Evolutionary conservation across 2,888 invertebrate species (phyloP).

Genomic region (Andrena bicolor): DNA sequence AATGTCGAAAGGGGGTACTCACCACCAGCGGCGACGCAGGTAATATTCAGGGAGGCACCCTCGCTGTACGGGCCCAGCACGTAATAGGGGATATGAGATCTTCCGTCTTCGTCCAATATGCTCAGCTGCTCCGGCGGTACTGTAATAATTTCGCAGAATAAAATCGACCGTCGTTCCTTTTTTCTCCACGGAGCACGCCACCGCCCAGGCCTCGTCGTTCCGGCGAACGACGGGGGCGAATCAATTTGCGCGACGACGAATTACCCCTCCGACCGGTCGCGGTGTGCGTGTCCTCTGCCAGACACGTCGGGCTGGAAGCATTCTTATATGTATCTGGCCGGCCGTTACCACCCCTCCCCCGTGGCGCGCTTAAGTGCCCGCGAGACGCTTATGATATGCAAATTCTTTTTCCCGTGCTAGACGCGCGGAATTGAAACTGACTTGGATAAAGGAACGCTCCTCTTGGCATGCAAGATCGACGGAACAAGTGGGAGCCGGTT

Average conservation of each 20-base stretch:
- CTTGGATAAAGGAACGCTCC: conserved; percentile 3
- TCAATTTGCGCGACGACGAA: conserved; percentile 66
- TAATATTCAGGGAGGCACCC: conserved; percentile 92
- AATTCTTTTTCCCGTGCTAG: conserved; percentile 36
- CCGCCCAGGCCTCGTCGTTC: neutral
- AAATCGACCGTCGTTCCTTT: conserved; percentile 8
- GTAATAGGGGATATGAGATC: conserved; percentile 89
- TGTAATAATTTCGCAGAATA: conserved; percentile 84
- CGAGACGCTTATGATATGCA: conserved; percentile 24
- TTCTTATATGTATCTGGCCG: conserved; percentile 42
- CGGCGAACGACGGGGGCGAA: conserved; percentile 31
- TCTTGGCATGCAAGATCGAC: conserved; percentile 1
- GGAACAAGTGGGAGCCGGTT: neutral
- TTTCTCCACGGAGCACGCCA: neutral
- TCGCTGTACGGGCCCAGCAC: conserved; percentile 94
- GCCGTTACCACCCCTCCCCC: conserved; percentile 6
- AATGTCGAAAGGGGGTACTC: conserved; percentile 80
- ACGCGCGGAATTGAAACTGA: conserved; percentile 14
- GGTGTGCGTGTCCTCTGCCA: conserved; percentile 12
- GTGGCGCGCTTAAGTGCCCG: conserved; percentile 21
- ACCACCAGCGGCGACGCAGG: conserved; percentile 95
- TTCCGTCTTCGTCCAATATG: conserved; percentile 92
- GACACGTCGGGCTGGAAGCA: conserved; percentile 8
- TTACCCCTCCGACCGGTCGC: conserved; percentile 21
- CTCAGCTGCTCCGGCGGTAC: conserved; percentile 93